Evolutionary conservation across 1,140 invertebrate species (phyloP), one percentile per base, ranked within the genome.

Genomic region (Battus philenor): DNA sequence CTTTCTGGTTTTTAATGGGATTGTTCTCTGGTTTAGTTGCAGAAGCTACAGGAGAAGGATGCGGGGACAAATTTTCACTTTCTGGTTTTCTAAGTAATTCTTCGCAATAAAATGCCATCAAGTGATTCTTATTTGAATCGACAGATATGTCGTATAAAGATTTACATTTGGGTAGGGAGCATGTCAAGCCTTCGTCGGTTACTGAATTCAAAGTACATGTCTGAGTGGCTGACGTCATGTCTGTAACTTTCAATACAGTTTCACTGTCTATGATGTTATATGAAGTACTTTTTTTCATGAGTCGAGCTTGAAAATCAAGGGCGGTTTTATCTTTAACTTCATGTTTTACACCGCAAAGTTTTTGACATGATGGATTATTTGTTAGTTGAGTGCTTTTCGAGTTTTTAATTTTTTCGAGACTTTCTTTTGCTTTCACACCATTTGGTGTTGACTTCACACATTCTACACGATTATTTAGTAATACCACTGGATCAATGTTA

Each of bases 251-350:
- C 0, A 82, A 24, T 29, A 82, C 44, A 3, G 75, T 71, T 65
- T 82, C 78, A 47, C 78, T 82, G 1, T 76, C 75, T 30, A 82
- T 78, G 16, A 79, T 46, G n/a, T 59, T 58, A 44, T 75, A 81
- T 3, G 77, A 78, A 16, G 62, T 63, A 43, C 65, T 72, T 47
- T 62, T 69, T 44, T 69, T 71, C 11, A 43, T 58, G 4, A 72
- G 17, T 44, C 50, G 51, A 30, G 43, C 50, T 27, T 67, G 61
- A 13, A 57, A 60, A 11, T 63, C 61, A 12, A 43, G 43, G 0
- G 15, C 15, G 7, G 59, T 47, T 29, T 51, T 63, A 26, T 45
- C 66, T 27, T 58, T 72, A 8, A 64, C 51, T 34, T 60, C 57
- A 20, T 67, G 76, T 55, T 76, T 69, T 4, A 75, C 38, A 8